Conservation (phyloP, 2,797 vertebrate species). For the Macropus fuliginosus region DNA sequence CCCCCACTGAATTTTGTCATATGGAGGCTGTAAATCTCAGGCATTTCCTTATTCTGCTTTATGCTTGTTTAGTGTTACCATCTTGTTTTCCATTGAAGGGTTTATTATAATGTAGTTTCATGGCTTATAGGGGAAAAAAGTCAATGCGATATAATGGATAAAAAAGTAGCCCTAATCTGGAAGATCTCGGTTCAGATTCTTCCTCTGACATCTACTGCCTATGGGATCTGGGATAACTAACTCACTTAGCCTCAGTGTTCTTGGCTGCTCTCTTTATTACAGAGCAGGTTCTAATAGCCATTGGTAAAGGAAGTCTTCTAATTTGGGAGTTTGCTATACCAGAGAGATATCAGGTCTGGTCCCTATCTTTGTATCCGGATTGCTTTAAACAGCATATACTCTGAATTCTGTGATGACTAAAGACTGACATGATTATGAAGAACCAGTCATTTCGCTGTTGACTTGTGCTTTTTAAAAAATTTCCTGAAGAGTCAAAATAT, state of each 20-base stretch:
- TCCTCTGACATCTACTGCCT: background rate
- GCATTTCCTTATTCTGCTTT: conserved; percentile 69
- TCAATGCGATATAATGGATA: background rate
- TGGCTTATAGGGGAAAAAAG: conserved; percentile 19
- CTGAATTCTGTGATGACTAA: background rate
- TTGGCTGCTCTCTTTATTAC: background rate
- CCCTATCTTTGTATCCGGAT: background rate
- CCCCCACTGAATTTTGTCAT: conserved; percentile 65
- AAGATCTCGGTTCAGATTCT: background rate
- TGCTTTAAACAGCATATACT: background rate
- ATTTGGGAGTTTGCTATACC: background rate
- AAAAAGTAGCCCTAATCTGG: background rate
- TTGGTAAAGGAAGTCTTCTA: background rate
- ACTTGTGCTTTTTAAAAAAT: background rate
- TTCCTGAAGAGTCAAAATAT: conserved; percentile 7
- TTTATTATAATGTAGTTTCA: conserved; percentile 72
- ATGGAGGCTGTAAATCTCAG: conserved; percentile 74
- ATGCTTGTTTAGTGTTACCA: conserved; percentile 71
- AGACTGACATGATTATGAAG: background rate
- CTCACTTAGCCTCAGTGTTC: background rate
- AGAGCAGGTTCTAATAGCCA: background rate
- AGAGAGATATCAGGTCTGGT: background rate
- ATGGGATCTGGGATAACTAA: background rate
- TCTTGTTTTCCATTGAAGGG: conserved; percentile 69
- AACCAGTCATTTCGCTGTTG: conserved; percentile 11